Base-by-base conservation (phyloP, 2,113 vertebrate genomes). In the Saguinus midas region DNA sequence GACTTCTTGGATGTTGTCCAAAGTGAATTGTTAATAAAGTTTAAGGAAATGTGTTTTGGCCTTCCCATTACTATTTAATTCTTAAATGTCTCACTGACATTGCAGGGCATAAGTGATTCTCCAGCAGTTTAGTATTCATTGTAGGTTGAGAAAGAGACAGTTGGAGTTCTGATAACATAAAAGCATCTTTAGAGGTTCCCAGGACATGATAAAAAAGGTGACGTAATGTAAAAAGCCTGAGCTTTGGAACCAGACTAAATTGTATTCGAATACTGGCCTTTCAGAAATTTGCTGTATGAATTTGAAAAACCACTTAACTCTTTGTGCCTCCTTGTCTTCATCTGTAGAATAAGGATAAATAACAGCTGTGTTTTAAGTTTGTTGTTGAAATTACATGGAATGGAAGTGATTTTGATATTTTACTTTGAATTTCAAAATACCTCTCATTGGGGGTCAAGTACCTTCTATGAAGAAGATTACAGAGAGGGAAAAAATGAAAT, bases 291-390 rank as follows among this genome's bases (percentile, higher is more conserved):
- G 17, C 35, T 92, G 12, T 43, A 5, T 43, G 37, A 90, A 85
- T 96, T 84, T 94, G 57, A 72, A 97, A 95, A 93, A 82, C 2
- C 35, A 40, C 18, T 97, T 85, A 90, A 75, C 12, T 90, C 70
- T 92, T 37, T 27, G 23, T 90, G 4, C 8, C 35, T 58, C 20
- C 57, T 92, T 94, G n/a, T 43, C 45, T 79, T 96, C 14, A 52
- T 82, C 37, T 87, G 18, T 57, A 87, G n/a, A 91, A 35, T 52
- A 83, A 87, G 25, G n/a, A 90, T 57, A 85, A 91, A 88, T 23
- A 83, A 14, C 58, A 86, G 73, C 17, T 40, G 25, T 20, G 76
- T 75, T 90, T 90, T 18, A 79, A 5, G 0, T 91, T 52, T 80
- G 18, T 73, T 91, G 45, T 87, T 43, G 89, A 87, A 96, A 89